Evolutionary conservation across 2,888 invertebrate species (phyloP).

Genomic region (Troides helena): DNA sequence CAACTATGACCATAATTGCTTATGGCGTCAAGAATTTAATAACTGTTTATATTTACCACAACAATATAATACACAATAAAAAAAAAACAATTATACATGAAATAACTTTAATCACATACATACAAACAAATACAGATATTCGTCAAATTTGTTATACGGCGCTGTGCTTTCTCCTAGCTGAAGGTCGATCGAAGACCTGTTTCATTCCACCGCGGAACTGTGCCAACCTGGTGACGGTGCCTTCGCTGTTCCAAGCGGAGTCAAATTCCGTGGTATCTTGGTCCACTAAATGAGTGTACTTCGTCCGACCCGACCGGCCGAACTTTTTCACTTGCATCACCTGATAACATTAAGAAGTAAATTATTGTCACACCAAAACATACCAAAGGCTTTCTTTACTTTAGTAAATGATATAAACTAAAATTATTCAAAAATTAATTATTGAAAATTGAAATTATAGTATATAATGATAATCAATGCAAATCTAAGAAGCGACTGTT

Average conservation of each 20-base stretch:
- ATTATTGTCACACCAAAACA: not conserved
- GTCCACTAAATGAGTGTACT: constrained; percentile 99
- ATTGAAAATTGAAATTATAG: too few species aligned
- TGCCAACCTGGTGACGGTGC: constrained; percentile 66
- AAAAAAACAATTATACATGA: too few species aligned
- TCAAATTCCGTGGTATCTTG: constrained; percentile 99
- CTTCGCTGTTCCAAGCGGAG: constrained; percentile 97
- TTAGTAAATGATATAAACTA: too few species aligned
- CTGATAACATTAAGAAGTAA: constrained; percentile 40
- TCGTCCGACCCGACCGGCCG: constrained; percentile 98
- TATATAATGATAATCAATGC: too few species aligned
- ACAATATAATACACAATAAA: too few species aligned
- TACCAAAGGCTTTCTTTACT: too few species aligned
- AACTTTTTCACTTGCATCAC: constrained; percentile 99
- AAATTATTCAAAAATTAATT: too few species aligned
- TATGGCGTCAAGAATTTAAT: too few species aligned
- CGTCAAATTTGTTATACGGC: not conserved
- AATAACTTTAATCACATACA: too few species aligned
- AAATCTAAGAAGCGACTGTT: too few species aligned
- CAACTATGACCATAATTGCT: too few species aligned
- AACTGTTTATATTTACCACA: too few species aligned
- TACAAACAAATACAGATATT: not conserved
- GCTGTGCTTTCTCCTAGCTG: constrained; percentile 69
- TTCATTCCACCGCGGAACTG: constrained; percentile 96
- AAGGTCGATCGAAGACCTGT: constrained; percentile 94